A percentile compares a stretch with the other conserved stretches of the same genome.
Evolutionary conservation across 2,113 vertebrate species (phyloP).

Genomic region (Ophiodon elongatus): DNA sequence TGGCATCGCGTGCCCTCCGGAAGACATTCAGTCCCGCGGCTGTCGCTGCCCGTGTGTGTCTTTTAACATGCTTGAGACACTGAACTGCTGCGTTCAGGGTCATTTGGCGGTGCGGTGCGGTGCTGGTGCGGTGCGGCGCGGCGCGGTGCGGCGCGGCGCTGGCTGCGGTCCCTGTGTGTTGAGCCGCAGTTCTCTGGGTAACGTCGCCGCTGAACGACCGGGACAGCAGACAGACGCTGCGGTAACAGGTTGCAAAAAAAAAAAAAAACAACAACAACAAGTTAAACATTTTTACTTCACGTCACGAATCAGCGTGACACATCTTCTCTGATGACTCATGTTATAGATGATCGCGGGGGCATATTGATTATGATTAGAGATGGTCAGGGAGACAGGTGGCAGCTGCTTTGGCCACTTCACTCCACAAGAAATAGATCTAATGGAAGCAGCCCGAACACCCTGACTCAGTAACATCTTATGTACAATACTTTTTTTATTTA

Average conservation of each 20-base stretch:
- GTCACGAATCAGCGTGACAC: background rate
- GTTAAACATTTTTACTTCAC: constrained; percentile 18
- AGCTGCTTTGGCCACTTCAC: constrained; percentile 13
- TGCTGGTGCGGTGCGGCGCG: no score
- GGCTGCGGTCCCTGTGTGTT: constrained; percentile 22
- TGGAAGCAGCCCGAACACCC: background rate
- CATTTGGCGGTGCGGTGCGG: no score
- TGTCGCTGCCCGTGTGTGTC: no score
- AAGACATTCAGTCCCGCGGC: no score
- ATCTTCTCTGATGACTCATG: background rate
- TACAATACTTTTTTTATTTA: background rate
- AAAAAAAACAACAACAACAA: constrained; percentile 11
- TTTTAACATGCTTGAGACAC: background rate
- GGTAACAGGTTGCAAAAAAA: constrained; percentile 74
- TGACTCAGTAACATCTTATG: background rate
- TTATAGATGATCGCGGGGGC: background rate
- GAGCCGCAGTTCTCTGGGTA: constrained; percentile 27
- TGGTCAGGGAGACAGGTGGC: background rate
- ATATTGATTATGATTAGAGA: background rate
- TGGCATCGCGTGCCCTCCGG: no score
- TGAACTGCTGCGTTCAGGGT: constrained; percentile 17
- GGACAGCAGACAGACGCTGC: constrained; percentile 15
- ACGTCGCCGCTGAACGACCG: background rate
- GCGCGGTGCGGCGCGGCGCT: constrained; percentile 60
- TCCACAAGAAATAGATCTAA: background rate